A percentile compares a stretch with the other conserved stretches of the same genome.
These are phyloP conservation scores for Drosophila murphyi DNA, from an alignment of 1,140 invertebrate genomes.

Conservation along the genomic window DNA sequence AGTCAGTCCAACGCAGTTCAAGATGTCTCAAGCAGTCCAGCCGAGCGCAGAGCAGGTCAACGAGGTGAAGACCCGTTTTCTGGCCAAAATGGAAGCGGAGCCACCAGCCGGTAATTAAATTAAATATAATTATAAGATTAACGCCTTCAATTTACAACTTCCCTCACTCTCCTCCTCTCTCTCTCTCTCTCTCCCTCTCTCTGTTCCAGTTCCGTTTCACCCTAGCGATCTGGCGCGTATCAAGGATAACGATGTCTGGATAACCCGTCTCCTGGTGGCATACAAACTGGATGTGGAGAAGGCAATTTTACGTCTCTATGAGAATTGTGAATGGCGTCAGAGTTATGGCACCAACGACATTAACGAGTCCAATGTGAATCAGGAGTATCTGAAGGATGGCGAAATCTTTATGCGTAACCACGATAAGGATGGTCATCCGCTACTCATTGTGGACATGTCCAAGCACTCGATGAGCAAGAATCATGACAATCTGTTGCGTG, in stretches of 20 bases:
- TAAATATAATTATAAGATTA: too few relatives aligned
- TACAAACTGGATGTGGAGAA: slow-evolving; percentile 87
- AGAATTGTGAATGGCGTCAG: slow-evolving; percentile 93
- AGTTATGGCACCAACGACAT: slow-evolving; percentile 92
- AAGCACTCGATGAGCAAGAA: slow-evolving; percentile 90
- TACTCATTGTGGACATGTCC: slow-evolving; percentile 91
- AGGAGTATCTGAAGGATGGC: slow-evolving; percentile 91
- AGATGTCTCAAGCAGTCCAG: slow-evolving; percentile 49
- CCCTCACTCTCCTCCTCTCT: too few relatives aligned
- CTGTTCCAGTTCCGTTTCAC: slow-evolving; percentile 85
- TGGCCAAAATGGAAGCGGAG: slow-evolving; percentile 42
- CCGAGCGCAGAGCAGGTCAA: slow-evolving; percentile 60
- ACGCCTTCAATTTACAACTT: too few relatives aligned
- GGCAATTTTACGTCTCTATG: slow-evolving; percentile 91
- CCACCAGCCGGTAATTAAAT: slow-evolving; percentile 59
- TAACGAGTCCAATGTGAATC: slow-evolving; percentile 87
- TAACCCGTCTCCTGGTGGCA: slow-evolving; percentile 89
- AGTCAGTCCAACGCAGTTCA: slow-evolving; percentile 34
- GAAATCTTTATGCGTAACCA: slow-evolving; percentile 90
- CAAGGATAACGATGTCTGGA: slow-evolving; percentile 88
- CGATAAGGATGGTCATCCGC: slow-evolving; percentile 92
- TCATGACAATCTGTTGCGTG: slow-evolving; percentile 90
- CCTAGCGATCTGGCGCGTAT: slow-evolving; percentile 88
- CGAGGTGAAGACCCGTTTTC: slow-evolving; percentile 56
- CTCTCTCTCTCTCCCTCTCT: background rate